Evolutionary conservation across 2,888 invertebrate genomes (phyloP).

Genomic region (Thalpophila matura): DNA sequence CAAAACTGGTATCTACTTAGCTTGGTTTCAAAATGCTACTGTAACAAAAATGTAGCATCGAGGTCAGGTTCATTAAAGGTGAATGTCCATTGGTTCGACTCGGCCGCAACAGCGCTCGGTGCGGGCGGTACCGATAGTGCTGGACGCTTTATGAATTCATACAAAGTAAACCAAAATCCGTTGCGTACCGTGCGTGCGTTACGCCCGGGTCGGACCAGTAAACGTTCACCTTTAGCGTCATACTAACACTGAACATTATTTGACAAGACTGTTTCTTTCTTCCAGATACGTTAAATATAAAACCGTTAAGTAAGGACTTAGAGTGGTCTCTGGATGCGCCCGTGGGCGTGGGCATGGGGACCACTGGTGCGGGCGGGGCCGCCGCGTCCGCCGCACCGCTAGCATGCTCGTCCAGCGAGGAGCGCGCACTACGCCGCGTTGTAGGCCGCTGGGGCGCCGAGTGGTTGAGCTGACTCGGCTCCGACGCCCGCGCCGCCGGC

Average conservation of each 20-base stretch:
- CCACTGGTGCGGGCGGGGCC: conserved; percentile 80
- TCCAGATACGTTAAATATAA: conserved; percentile 89
- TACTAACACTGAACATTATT: neutral
- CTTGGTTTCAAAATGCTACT: neutral
- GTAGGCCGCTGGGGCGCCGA: conserved; percentile 98
- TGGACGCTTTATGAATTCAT: too few relatives aligned
- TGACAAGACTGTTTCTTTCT: conserved; percentile 18
- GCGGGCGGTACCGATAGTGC: too few relatives aligned
- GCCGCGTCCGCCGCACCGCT: conserved; percentile 73
- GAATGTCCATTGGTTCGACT: too few relatives aligned
- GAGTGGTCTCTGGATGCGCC: conserved; percentile 88
- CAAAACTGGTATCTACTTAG: too few relatives aligned
- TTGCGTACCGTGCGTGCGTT: too few relatives aligned
- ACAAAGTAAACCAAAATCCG: too few relatives aligned
- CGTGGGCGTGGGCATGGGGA: conserved; percentile 82
- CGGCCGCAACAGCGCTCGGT: too few relatives aligned
- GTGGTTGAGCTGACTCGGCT: conserved; percentile 99
- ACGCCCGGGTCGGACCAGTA: too few relatives aligned
- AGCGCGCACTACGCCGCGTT: conserved; percentile 87
- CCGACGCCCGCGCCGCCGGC: conserved; percentile 74
- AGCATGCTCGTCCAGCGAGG: conserved; percentile 85
- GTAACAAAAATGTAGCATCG: neutral
- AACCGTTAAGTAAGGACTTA: conserved; percentile 88
- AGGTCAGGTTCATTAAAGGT: too few relatives aligned
- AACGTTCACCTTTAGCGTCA: too few relatives aligned